phyloP scores from a whole-genome alignment of 2,113 vertebrate species.

The Misgurnus anguillicaudatus region DNA sequence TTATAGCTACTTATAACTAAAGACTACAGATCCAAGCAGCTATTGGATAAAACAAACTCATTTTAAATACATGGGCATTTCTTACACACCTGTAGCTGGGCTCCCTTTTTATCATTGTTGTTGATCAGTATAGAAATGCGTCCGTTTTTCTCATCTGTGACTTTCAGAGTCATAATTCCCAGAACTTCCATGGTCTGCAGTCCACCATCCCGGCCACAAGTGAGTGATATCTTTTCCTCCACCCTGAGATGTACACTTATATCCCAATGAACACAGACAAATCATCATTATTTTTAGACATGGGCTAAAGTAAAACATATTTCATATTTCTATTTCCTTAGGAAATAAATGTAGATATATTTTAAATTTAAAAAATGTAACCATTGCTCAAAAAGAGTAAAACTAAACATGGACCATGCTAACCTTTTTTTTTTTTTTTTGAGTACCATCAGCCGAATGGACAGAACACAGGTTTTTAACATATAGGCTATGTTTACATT shows the following conservation, averaged over 20 bases:
- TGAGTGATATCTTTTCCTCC: constrained; percentile 93
- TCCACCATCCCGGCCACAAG: constrained; percentile 91
- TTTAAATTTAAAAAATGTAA: too few species aligned
- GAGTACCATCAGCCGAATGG: too few species aligned
- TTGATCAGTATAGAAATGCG: constrained; percentile 89
- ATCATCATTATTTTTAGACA: background rate
- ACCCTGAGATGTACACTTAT: constrained; percentile 91
- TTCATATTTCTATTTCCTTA: background rate
- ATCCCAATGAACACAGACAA: background rate
- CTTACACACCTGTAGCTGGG: constrained; percentile 87
- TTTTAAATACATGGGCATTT: background rate
- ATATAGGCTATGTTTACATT: too few species aligned
- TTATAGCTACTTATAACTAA: too few species aligned
- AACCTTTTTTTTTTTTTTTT: too few species aligned
- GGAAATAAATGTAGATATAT: too few species aligned
- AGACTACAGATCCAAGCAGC: too few species aligned
- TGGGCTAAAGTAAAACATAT: background rate
- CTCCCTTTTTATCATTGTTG: constrained; percentile 92
- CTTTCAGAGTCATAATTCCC: constrained; percentile 90
- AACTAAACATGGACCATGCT: too few species aligned
- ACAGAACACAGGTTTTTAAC: too few species aligned
- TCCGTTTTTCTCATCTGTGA: constrained; percentile 88
- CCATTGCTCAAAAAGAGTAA: too few species aligned
- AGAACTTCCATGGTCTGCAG: constrained; percentile 95
- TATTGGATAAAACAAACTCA: too few species aligned